A percentile compares a stretch with the other conserved stretches of the same genome.
Conservation (phyloP, 1,140 invertebrate genomes). For the Heliothis subflexa region DNA sequence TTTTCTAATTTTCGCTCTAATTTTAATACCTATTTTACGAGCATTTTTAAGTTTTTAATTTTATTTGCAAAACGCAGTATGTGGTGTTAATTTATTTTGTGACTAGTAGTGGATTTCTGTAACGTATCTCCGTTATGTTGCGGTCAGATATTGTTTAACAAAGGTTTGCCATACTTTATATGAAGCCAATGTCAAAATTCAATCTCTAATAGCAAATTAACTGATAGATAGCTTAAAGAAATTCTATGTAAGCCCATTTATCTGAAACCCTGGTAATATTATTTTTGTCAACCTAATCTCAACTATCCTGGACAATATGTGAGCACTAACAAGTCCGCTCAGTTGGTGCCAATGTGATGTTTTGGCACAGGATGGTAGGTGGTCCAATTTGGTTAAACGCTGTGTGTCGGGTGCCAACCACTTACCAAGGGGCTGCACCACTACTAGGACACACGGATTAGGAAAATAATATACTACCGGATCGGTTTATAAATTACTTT, state of each 20-base stretch:
- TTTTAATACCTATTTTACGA: too few relatives aligned
- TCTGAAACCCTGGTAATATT: neutral
- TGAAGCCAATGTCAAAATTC: too few relatives aligned
- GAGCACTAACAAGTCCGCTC: neutral
- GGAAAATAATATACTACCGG: neutral
- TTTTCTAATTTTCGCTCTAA: too few relatives aligned
- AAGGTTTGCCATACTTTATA: neutral
- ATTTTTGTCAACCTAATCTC: neutral
- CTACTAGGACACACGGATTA: neutral
- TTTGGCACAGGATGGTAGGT: neutral
- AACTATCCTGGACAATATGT: neutral
- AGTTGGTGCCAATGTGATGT: neutral
- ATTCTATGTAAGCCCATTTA: neutral
- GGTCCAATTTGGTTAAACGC: conserved; percentile 4
- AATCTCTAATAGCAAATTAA: neutral
- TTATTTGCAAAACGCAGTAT: too few relatives aligned
- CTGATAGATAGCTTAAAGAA: neutral
- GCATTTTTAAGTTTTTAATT: too few relatives aligned
- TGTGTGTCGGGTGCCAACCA: neutral
- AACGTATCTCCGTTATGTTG: too few relatives aligned
- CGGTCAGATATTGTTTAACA: neutral
- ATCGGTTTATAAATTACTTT: too few relatives aligned
- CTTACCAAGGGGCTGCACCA: neutral
- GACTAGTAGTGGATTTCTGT: too few relatives aligned
- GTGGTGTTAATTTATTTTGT: too few relatives aligned